phyloP scores from a whole-genome alignment of 2,888 invertebrate genomes.

The Drosophila leonis region DNA sequence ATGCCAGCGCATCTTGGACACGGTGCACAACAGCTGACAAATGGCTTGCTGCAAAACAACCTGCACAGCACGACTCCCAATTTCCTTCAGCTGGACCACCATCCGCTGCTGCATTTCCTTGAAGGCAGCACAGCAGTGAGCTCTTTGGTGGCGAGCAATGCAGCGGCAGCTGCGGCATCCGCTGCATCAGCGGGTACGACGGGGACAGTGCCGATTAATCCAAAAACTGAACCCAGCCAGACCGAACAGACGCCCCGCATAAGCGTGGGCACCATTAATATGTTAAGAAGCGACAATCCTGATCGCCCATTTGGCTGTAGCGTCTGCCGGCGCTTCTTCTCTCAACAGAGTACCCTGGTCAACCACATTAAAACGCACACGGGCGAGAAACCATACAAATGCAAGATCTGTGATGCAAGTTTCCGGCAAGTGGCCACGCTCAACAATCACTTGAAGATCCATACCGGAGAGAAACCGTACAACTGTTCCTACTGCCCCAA shows the following conservation, averaged over 20 bases:
- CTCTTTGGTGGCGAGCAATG: constrained; percentile 56
- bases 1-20: constrained; percentile 31
- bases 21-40: constrained; percentile 36
- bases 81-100: constrained; percentile 62
- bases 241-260: constrained; percentile 21
- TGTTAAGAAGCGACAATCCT: constrained; percentile 36
- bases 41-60: constrained; percentile 30
- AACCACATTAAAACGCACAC: constrained; percentile 36
- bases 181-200: constrained; percentile 14
- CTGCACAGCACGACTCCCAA: constrained; percentile 22
- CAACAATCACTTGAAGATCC: constrained; percentile 34
- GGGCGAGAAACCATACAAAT: constrained; percentile 37
- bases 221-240: constrained; percentile 29
- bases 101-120: constrained; percentile 73
- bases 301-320: constrained; percentile 35
- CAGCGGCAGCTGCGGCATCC: constrained; percentile 25
- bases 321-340: constrained; percentile 34
- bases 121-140: constrained; percentile 71
- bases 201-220: constrained; percentile 11
- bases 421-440: constrained; percentile 39
- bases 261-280: constrained; percentile 29
- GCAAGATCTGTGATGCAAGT: constrained; percentile 41
- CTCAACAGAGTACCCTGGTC: constrained; percentile 32
- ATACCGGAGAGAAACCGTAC: constrained; percentile 33
- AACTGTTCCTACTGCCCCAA: constrained; percentile 41